Evolutionary conservation across 2,113 vertebrate species (phyloP).

Genomic region (Triplophysa tibetana): DNA sequence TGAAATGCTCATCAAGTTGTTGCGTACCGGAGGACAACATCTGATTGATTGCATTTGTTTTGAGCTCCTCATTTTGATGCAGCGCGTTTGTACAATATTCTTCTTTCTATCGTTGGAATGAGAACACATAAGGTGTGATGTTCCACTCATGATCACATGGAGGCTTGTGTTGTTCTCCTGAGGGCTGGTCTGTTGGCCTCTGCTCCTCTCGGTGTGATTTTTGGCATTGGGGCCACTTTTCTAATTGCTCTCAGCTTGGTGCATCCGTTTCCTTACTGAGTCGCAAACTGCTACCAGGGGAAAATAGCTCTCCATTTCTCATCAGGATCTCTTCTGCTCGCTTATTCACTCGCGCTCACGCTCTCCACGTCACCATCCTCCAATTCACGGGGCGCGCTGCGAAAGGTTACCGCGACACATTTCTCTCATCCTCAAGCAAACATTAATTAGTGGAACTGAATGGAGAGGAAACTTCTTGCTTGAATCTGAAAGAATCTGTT

Average conservation of each 20-base stretch:
- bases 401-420: conserved; percentile 46
- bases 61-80: conserved; percentile 25
- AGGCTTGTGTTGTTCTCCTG: conserved; percentile 38
- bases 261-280: conserved; percentile 50
- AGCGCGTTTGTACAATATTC: neutral
- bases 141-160: neutral
- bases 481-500: conserved; percentile 28
- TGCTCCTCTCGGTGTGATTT: conserved; percentile 34
- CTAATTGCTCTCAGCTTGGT: conserved; percentile 48
- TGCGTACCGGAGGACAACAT: neutral
- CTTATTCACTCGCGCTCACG: conserved; percentile 3
- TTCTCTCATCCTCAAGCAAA: conserved; percentile 45
- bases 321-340: conserved; percentile 27
- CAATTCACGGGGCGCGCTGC: conserved; percentile 21
- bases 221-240: conserved; percentile 50
- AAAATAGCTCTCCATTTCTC: conserved; percentile 42
- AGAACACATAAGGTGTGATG: neutral
- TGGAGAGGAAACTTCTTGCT: conserved; percentile 41
- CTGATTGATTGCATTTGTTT: conserved; percentile 11
- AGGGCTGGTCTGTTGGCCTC: conserved; percentile 38
- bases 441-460: conserved; percentile 46
- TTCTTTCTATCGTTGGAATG: neutral
- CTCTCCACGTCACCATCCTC: conserved; percentile 19
- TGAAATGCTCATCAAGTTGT: neutral
- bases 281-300: conserved; percentile 52